Evolutionary conservation across 2,113 vertebrate genomes (phyloP), one percentile per base, ranked within the genome.

Genomic region (Hepsetus odoe): DNA sequence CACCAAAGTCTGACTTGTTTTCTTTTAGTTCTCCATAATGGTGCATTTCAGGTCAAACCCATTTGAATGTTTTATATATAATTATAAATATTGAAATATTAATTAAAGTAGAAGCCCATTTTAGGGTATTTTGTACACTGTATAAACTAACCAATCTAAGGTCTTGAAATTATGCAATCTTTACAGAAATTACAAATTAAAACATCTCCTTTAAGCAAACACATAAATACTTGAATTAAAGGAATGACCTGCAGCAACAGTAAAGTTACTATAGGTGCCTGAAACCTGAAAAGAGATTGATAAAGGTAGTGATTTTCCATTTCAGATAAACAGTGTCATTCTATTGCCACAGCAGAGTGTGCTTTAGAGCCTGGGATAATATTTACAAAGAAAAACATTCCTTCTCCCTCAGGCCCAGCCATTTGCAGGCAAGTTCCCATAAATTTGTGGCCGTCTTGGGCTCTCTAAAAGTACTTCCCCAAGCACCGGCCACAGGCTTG

Each of bases 401-500:
- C 44, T 68, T 69, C 74, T 77, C 64, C 49, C 38, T 71, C 46
- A 72, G 26, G 72, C 55, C 11, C 58, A 16, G 24, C 26, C 65
- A 62, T 65, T 42, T 12, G 49, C 28, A 70, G 59, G 59, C 56
- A 22, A 67, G 69, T 32, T 74, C 64, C 26, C 42, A 78, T 82
- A 32, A 82, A 77, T 77, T 64, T 77, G 44, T 8, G 14, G 33
- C 16, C 30, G 46, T 49, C 40, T 33, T 26, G 62, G 24, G 55
- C 42, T 30, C 32, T 5, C n/a, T 73, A 62, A 72, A 81, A 74
- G 38, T 10, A 44, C 49, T 56, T 71, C 68, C 26, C 75, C 26
- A 11, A 12, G 26, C 80, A 62, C 42, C 28, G n/a, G 20, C 61
- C 51, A 76, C 61, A 67, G 62, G 28, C 20, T 66, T 83, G 83